Evolutionary conservation across 2,888 invertebrate genomes (phyloP), one percentile per base, ranked within the genome.

Genomic region (Andrena flavipes): DNA sequence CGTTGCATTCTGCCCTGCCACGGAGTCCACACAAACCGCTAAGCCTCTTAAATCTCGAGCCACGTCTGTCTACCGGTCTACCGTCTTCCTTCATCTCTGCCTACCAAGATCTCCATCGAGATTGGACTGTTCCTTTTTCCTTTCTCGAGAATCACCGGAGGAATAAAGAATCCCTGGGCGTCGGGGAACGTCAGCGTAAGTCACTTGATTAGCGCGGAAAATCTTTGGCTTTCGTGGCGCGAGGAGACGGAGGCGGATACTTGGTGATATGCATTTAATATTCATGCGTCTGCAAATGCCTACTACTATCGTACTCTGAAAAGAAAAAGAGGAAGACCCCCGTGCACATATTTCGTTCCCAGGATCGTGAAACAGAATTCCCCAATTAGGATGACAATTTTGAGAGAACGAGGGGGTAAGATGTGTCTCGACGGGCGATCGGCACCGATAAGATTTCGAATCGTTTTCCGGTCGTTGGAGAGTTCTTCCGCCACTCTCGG

Each of bases 391-490:
- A 51, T 42, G 69, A 65, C 63, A 33, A 54, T 64, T 59, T 51
- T n/a, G 26, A 23, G 42, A 65, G 30, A 26, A 30, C 29, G 29
- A 26, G 29, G 60, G 33, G 70, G 35, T 26, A 78, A 74, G 76
- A 71, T 30, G 8, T 30, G 56, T 68, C n/a, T 51, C 33, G 42
- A 65, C 49, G 75, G 77, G 77, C 73, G 82, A 77, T 64, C 81
- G 60, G 65, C 69, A 67, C 84, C 84, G 80, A 87, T 90, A 90
- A 90, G 89, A 82, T 88, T 82, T 85, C 82, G 75, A 80, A 90
- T 90, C 80, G 89, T 89, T 87, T 88, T 89, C 90, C 89, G 90
- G 87, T 89, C 80, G 86, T 89, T 85, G 85, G 81, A 84, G 78
- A 76, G 80, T 73, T 84, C 84, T 87, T 85, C 88, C 88, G 85